Evolutionary conservation across 2,113 vertebrate genomes (phyloP).

Genomic region (Dolichotis patagonum): DNA sequence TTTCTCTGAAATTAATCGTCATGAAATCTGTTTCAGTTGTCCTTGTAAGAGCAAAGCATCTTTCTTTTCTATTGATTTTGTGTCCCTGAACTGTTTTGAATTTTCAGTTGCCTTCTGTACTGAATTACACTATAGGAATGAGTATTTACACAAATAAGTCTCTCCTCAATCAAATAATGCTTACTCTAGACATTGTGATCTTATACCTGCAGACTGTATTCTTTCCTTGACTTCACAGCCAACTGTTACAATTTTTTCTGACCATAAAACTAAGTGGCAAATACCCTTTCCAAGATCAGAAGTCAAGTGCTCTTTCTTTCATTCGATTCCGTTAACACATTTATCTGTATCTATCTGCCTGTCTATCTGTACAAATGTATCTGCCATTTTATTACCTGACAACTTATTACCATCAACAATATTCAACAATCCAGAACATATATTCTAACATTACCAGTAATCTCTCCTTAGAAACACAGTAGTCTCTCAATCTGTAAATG

Average conservation of each 20-base stretch:
- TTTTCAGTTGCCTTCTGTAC: neutral
- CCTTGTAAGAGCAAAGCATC: neutral
- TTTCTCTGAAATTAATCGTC: neutral
- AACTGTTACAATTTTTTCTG: neutral
- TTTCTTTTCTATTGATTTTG: neutral
- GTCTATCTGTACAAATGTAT: neutral
- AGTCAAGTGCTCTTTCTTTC: neutral
- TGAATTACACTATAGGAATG: neutral
- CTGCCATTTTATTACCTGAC: neutral
- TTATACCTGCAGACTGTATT: neutral
- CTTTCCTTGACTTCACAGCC: neutral
- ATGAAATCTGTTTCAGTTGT: neutral
- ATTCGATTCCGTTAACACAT: neutral
- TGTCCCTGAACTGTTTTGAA: neutral
- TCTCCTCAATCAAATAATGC: neutral
- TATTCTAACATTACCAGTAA: neutral
- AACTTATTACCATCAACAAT: neutral
- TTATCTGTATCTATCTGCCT: neutral
- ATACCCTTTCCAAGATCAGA: neutral
- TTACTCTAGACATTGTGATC: neutral
- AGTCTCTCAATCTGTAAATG: too few species aligned
- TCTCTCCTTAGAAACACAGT: neutral
- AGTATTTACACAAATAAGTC: neutral
- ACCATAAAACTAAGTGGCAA: neutral
- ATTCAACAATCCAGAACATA: neutral